Percentiles rank a stretch among this genome's conserved stretches.
phyloP scores from a whole-genome alignment of 2,888 invertebrate species.

The Scelioninae gen. 1 region DNA sequence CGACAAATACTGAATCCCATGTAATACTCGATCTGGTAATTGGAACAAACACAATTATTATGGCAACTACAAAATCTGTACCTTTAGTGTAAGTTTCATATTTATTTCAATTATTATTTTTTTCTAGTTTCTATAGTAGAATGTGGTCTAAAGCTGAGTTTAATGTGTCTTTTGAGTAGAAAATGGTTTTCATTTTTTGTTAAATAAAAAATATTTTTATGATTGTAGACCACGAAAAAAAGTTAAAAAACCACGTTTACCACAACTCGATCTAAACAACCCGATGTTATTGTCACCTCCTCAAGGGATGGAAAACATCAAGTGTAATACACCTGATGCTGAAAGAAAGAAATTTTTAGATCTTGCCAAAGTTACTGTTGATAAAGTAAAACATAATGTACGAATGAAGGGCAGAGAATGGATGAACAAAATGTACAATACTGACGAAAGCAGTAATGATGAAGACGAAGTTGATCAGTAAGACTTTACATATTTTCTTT shows the following conservation, averaged over 20 bases:
- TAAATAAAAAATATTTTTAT: too few relatives aligned
- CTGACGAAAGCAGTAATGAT: slow-evolving; percentile 76
- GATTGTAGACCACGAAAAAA: slow-evolving; percentile 76
- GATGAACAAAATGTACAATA: slow-evolving; percentile 85
- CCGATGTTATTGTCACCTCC: slow-evolving; percentile 86
- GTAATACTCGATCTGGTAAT: too few relatives aligned
- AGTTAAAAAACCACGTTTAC: slow-evolving; percentile 81
- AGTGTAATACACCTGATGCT: slow-evolving; percentile 87
- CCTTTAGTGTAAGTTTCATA: too few relatives aligned
- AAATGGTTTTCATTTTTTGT: too few relatives aligned
- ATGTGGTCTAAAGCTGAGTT: too few relatives aligned
- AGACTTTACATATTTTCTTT: too few relatives aligned
- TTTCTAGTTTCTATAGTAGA: too few relatives aligned
- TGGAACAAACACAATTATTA: too few relatives aligned
- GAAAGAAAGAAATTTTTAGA: slow-evolving; percentile 87
- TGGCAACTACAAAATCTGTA: too few relatives aligned
- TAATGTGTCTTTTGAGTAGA: too few relatives aligned
- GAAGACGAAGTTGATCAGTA: slow-evolving; percentile 75
- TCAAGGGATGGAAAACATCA: slow-evolving; percentile 85
- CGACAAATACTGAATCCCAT: too few relatives aligned
- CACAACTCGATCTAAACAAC: slow-evolving; percentile 88
- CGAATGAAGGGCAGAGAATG: slow-evolving; percentile 86
- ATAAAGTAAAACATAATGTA: slow-evolving; percentile 85
- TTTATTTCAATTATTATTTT: too few relatives aligned
- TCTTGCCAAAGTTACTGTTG: slow-evolving; percentile 81